These are phyloP conservation scores for Dendroctonus valens DNA, from an alignment of 1,140 invertebrate genomes.

Conservation along the genomic window DNA sequence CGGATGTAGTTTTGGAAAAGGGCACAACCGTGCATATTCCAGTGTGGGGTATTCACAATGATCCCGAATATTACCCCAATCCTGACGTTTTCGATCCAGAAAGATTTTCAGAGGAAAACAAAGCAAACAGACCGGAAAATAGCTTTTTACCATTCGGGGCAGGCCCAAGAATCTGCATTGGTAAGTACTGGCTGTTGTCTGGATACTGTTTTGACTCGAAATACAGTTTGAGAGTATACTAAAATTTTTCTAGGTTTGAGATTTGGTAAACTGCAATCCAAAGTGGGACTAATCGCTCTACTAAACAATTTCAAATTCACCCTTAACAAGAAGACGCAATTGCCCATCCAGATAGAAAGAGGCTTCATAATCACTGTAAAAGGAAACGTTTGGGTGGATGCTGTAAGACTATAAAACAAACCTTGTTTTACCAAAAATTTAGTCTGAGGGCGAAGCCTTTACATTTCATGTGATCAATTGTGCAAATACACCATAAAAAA, in stretches of 20 bases:
- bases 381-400: background rate
- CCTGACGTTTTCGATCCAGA: conserved; percentile 64
- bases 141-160: conserved; percentile 60
- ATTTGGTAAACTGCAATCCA: conserved; percentile 49
- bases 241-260: conserved; percentile 42
- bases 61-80: conserved; percentile 58
- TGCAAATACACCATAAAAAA: too few relatives aligned
- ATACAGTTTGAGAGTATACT: background rate
- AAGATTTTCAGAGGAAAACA: conserved; percentile 54
- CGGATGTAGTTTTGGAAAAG: conserved; percentile 34
- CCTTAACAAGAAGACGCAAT: conserved; percentile 38
- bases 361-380: conserved; percentile 36
- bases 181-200: conserved; percentile 39
- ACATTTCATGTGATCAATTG: too few relatives aligned
- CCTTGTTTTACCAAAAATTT: too few relatives aligned
- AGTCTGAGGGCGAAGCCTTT: too few relatives aligned
- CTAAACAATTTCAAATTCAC: conserved; percentile 43
- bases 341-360: conserved; percentile 42
- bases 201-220: background rate
- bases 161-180: conserved; percentile 61
- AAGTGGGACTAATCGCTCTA: conserved; percentile 44
- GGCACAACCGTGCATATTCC: conserved; percentile 60
- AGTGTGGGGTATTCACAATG: conserved; percentile 61
- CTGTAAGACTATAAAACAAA: background rate
- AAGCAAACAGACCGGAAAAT: conserved; percentile 43